Evolutionary conservation across 2,797 vertebrate species (phyloP).

Genomic region (Megaceryle alcyon): DNA sequence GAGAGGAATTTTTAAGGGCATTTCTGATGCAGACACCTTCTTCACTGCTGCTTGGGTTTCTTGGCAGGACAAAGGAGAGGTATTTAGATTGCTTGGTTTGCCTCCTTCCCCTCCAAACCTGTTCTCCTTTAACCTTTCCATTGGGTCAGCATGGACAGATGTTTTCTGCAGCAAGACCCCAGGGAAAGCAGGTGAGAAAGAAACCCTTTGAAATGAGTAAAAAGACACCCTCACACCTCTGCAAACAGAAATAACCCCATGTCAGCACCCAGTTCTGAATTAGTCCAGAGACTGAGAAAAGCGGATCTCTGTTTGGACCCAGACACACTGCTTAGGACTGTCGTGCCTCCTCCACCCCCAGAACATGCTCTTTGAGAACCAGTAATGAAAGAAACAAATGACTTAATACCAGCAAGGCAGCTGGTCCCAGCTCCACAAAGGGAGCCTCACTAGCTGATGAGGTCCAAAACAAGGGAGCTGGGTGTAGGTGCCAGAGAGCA

Average conservation of each 20-base stretch:
- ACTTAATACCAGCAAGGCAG: neutral
- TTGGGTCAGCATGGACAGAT: neutral
- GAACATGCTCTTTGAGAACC: neutral
- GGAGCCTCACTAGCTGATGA: neutral
- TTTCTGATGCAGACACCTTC: neutral
- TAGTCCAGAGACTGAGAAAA: neutral
- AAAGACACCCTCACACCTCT: neutral
- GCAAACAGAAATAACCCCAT: neutral
- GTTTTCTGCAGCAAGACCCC: neutral
- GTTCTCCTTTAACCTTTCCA: neutral
- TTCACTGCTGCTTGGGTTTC: neutral
- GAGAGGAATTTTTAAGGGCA: neutral
- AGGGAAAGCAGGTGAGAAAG: neutral
- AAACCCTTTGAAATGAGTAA: slow-evolving; percentile 12
- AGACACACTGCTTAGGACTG: neutral
- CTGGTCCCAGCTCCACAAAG: neutral
- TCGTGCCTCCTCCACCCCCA: neutral
- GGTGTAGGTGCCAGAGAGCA: neutral
- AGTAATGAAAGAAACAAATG: slow-evolving; percentile 2
- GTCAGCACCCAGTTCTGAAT: neutral
- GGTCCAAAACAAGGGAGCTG: neutral
- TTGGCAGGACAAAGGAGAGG: neutral
- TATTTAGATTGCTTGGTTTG: neutral
- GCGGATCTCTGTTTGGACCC: neutral
- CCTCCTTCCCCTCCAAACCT: neutral